Base-by-base conservation (phyloP, 2,797 vertebrate species). In the Adelosebastes latens region DNA sequence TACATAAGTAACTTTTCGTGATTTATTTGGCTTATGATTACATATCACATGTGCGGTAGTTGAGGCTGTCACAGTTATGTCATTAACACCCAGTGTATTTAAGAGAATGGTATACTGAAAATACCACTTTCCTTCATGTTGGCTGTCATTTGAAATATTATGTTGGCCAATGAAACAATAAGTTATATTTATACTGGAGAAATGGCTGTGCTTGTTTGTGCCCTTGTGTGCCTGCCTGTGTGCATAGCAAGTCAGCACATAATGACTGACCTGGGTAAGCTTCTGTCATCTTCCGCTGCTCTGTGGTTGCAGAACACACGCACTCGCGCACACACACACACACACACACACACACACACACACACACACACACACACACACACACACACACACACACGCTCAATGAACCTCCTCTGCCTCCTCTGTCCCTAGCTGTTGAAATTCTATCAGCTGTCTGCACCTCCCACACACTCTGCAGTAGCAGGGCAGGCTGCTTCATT, bases 391-490 rank as follows among this genome's bases (percentile, higher is more conserved):
- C 81, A 58, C 70, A 42, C 80, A 13, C n/a, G 11, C 82, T 81
- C 76, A 81, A 81, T 88, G 61, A 82, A 88, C 81, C 85, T 91
- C 69, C 65, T 92, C 91, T 90, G 84, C 87, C 79, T 89, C 84
- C 85, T 49, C 46, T 49, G 87, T 90, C 88, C 92, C 81, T 92
- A 74, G 84, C 93, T 94, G 91, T 86, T 94, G 90, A 96, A 95
- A 94, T 94, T 94, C 88, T 92, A 94, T 96, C 93, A 94, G 93
- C 93, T 95, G 93, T 93, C 89, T 94, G 87, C 88, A 87, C 92
- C 94, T 94, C 92, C 93, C 92, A 94, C 92, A 91, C 84, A 84
- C 84, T 90, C 86, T 93, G 87, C 90, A 88, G 88, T 82, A 84
- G 90, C 93, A 91, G 84, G 89, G 87, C 80, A 92, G 79, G 90